Evolutionary conservation across 2,888 invertebrate genomes (phyloP).

Genomic region (Hydrotaea diabolus): DNA sequence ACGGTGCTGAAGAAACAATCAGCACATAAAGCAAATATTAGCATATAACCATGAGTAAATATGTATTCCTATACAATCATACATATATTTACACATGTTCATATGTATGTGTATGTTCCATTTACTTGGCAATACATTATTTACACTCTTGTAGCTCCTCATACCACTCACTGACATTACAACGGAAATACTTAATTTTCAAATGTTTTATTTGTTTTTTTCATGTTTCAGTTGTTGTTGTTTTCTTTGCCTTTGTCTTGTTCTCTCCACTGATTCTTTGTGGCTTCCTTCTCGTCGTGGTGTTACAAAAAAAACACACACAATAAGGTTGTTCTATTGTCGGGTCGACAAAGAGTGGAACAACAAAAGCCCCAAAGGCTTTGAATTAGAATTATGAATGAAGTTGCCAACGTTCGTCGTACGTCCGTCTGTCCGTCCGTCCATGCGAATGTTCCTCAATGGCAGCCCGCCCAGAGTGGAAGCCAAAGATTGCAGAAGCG

Average conservation of each 20-base stretch:
- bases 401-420: constrained; percentile 40
- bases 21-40: constrained; percentile 24
- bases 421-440: neutral
- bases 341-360: constrained; percentile 6
- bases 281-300: neutral
- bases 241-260: neutral
- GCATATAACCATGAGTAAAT: neutral
- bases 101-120: neutral
- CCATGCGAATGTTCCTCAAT: constrained; percentile 33
- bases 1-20: constrained; percentile 18
- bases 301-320: neutral
- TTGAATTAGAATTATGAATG: constrained; percentile 33
- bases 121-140: constrained; percentile 55
- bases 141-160: constrained; percentile 32
- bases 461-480: constrained; percentile 13
- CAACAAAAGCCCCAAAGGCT: constrained; percentile 4
- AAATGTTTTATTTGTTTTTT: constrained; percentile 12
- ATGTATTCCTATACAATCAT: no score
- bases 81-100: neutral
- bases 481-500: constrained; percentile 29
- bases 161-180: constrained; percentile 47
- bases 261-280: neutral
- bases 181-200: constrained; percentile 66
- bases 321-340: constrained; percentile 29
- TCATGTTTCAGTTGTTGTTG: constrained; percentile 9